These are phyloP conservation scores for Scytalopus superciliaris DNA, from an alignment of 2,113 vertebrate genomes.

Conservation along the genomic window DNA sequence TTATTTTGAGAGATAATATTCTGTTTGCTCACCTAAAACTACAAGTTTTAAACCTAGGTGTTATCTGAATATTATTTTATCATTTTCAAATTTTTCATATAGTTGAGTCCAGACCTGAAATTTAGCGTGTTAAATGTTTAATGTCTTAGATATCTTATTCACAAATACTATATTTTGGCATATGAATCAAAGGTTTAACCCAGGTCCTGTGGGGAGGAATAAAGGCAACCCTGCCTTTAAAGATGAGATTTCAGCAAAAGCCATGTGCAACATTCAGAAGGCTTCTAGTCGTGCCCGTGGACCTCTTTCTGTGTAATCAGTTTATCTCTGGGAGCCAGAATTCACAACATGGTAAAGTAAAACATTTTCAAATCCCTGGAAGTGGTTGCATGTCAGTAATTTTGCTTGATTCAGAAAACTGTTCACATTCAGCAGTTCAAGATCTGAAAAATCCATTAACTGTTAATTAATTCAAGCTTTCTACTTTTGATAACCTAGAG, in stretches of 20 bases:
- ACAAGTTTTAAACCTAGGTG: neutral
- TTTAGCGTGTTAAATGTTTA: neutral
- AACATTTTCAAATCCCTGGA: neutral
- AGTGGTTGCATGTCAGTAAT: neutral
- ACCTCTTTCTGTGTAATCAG: neutral
- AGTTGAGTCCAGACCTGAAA: neutral
- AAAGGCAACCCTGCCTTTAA: neutral
- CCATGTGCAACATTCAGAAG: neutral
- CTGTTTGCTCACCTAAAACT: neutral
- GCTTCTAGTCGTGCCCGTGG: neutral
- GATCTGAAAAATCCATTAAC: slow-evolving; percentile 17
- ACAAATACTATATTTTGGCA: neutral
- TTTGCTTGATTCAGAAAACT: neutral
- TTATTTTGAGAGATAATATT: neutral
- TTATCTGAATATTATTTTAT: neutral
- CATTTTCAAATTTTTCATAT: neutral
- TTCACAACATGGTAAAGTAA: neutral
- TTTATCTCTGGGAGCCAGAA: neutral
- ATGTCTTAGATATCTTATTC: neutral
- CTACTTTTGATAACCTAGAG: neutral
- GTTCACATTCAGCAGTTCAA: neutral
- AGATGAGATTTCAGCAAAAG: neutral
- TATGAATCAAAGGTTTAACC: neutral
- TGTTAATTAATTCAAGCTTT: slow-evolving; percentile 11
- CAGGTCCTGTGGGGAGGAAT: accelerated